Conservation (phyloP, 2,888 invertebrate species). For the Drosophila emarginata region DNA sequence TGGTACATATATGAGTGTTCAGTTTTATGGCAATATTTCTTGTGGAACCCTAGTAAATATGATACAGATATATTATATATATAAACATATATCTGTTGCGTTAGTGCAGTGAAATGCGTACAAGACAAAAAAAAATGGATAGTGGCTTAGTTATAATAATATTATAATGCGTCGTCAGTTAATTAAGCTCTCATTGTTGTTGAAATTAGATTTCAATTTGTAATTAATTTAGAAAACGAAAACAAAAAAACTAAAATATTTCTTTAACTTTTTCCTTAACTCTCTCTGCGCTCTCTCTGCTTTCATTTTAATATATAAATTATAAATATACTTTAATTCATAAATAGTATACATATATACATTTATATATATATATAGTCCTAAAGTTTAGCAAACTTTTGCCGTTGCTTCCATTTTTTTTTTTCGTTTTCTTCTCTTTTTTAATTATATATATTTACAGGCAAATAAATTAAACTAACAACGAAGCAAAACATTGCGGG, state of each 20-base stretch:
- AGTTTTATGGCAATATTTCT: neutral
- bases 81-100: too few species aligned
- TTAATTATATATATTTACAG: slow-evolving; percentile 29
- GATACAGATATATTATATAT: too few species aligned
- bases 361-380: slow-evolving; percentile 4
- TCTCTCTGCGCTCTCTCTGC: slow-evolving; percentile 2
- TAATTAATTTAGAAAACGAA: slow-evolving; percentile 63
- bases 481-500: slow-evolving; percentile 23
- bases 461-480: slow-evolving; percentile 34
- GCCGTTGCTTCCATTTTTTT: slow-evolving; percentile 18
- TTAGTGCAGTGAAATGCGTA: neutral
- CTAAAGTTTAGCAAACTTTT: slow-evolving; percentile 19
- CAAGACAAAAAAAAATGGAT: slow-evolving; percentile 12
- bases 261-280: slow-evolving; percentile 10
- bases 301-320: slow-evolving; percentile 4
- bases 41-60: neutral
- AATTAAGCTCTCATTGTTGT: slow-evolving; percentile 61
- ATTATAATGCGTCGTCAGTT: slow-evolving; percentile 43
- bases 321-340: neutral
- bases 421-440: neutral
- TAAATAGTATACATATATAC: neutral
- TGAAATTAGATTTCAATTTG: slow-evolving; percentile 61
- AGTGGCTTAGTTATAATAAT: slow-evolving; percentile 43
- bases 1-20: neutral
- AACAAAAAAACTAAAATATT: slow-evolving; percentile 9